Evolutionary conservation across 35 echinoderm and acorn worm genomes (phyloP).

Genomic region (Ophiothrix spiculata): DNA sequence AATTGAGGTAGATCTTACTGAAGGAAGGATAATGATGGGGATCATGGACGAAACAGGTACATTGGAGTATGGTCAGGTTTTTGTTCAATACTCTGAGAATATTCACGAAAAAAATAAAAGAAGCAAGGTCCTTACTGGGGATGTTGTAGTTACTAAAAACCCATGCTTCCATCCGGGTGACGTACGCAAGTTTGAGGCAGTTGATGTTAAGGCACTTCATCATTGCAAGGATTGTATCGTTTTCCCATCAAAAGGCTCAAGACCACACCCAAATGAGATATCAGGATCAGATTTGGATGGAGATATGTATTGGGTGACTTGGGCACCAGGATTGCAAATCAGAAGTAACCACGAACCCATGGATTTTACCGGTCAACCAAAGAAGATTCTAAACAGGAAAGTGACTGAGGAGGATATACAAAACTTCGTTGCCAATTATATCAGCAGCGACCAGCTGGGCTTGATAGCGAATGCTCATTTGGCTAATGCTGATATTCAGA

Average conservation of each 20-base stretch:
- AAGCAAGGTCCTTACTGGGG: background rate
- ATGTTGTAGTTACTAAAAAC: conserved; percentile 4
- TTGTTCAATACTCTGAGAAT: conserved; percentile 12
- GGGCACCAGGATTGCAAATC: background rate
- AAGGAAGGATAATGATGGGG: conserved; percentile 17
- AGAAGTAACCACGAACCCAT: background rate
- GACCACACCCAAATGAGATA: conserved; percentile 23
- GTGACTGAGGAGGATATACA: conserved; percentile 2
- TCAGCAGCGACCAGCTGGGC: background rate
- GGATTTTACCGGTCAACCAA: background rate
- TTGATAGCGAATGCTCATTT: conserved; percentile 4
- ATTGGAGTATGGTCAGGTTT: conserved; percentile 7
- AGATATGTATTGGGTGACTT: conserved; percentile 4
- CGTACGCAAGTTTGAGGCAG: background rate
- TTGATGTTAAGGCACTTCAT: background rate
- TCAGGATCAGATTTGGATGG: conserved; percentile 18
- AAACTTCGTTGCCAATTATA: conserved; percentile 1
- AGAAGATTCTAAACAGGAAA: background rate
- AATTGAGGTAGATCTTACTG: background rate
- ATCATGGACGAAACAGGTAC: conserved; percentile 7
- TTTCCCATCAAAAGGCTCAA: background rate
- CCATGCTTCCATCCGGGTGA: conserved; percentile 12
- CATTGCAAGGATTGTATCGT: conserved; percentile 2
- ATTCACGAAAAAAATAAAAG: background rate
- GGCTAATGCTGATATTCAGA: background rate